Evolutionary conservation across 53 echinoderm and acorn worm genomes (phyloP).

Genomic region (Echinarachnius parma): DNA sequence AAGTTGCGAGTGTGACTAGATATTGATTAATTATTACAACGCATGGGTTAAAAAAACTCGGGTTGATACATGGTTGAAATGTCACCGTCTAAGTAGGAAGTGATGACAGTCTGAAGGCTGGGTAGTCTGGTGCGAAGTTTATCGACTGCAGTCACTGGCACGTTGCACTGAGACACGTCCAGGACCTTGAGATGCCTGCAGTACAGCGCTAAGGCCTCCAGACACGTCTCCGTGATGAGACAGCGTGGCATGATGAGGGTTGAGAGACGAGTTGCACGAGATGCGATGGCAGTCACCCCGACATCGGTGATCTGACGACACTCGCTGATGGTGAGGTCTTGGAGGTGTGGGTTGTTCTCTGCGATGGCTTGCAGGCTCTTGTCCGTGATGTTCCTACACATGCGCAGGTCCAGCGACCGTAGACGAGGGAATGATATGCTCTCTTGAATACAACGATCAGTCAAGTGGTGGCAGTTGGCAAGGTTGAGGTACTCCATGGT

Average conservation of each 20-base stretch:
- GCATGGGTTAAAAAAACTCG: slow-evolving; percentile 43
- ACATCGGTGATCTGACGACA: slow-evolving; percentile 68
- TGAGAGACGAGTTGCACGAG: slow-evolving; percentile 40
- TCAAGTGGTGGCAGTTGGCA: slow-evolving; percentile 76
- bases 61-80: slow-evolving; percentile 36
- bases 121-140: slow-evolving; percentile 7
- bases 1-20: too few relatives aligned
- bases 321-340: slow-evolving; percentile 71
- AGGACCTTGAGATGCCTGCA: slow-evolving; percentile 41
- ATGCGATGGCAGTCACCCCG: slow-evolving; percentile 45
- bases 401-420: slow-evolving; percentile 65
- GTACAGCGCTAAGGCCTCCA: slow-evolving; percentile 9
- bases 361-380: slow-evolving; percentile 58
- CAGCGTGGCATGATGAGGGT: slow-evolving; percentile 75
- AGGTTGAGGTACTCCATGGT: slow-evolving; percentile 68
- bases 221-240: slow-evolving; percentile 42
- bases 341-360: slow-evolving; percentile 58
- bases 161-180: slow-evolving; percentile 29
- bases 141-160: slow-evolving; percentile 31
- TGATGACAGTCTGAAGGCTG: slow-evolving; percentile 26
- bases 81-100: slow-evolving; percentile 32
- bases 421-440: slow-evolving; percentile 66
- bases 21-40: too few relatives aligned
- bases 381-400: slow-evolving; percentile 86
- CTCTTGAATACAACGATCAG: slow-evolving; percentile 70